A percentile compares a stretch with the other conserved stretches of the same genome.
Evolutionary conservation across 2,888 invertebrate genomes (phyloP).

Genomic region (Cynaeus angustus): DNA sequence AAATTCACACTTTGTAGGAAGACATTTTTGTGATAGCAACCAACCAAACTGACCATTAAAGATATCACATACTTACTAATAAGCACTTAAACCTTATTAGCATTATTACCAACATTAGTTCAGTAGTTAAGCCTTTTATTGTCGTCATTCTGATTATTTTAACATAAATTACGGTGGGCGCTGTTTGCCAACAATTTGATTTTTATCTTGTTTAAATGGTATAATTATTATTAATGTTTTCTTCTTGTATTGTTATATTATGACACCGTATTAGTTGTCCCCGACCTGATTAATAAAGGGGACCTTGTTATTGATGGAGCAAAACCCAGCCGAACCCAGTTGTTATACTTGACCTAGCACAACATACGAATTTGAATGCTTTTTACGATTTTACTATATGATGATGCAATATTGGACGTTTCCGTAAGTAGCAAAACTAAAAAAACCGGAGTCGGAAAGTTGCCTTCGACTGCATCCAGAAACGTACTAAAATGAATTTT

Average conservation of each 20-base stretch:
- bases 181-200: constrained; percentile 24
- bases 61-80: constrained; percentile 11
- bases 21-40: not conserved
- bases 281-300: constrained; percentile 55
- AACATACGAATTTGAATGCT: constrained; percentile 43
- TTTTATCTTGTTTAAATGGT: constrained; percentile 23
- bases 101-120: constrained; percentile 20
- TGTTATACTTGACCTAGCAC: constrained; percentile 61
- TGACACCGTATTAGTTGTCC: constrained; percentile 53
- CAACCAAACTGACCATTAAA: not conserved
- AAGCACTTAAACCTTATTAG: constrained; percentile 27
- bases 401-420: too few species aligned
- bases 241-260: constrained; percentile 41
- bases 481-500: constrained; percentile 10
- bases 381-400: not conserved
- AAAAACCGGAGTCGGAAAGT: not conserved
- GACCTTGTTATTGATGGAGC: constrained; percentile 58
- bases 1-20: too few species aligned
- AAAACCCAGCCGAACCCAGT: constrained; percentile 57
- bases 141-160: constrained; percentile 21
- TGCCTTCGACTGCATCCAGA: too few species aligned
- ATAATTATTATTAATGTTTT: constrained; percentile 35
- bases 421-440: too few species aligned
- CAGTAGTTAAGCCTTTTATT: constrained; percentile 21
- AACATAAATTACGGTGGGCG: constrained; percentile 27